Evolutionary conservation across 2,797 vertebrate genomes (phyloP), one percentile per base, ranked within the genome.

Genomic region (Amphiprion clarkii): DNA sequence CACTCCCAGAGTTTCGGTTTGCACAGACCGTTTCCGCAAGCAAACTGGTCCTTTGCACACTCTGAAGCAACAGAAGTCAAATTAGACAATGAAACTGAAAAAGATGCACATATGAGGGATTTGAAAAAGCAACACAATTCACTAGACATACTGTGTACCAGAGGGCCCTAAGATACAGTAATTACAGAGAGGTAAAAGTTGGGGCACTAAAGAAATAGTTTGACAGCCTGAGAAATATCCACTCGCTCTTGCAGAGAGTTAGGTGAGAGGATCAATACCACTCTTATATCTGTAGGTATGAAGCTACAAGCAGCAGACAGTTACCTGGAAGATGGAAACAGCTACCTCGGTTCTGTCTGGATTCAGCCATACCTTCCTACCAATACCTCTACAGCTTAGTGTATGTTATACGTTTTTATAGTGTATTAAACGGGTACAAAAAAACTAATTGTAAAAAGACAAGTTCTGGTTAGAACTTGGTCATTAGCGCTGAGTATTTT

Each of bases 1-100:
- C 95, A 96, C 53, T 93, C 71, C 82, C 83, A 95, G 57, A 93
- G 76, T 49, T 29, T 88, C 0, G 95, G 94, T 79, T 93, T 96
- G 80, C 95, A 96, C 36, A 95, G 46, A 39, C 95, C 92, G 17
- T 95, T 96, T 0, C 0, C 25, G 56, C 95, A 95, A 1, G 53
- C 0, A 71, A 94, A 95, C 88, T 95, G 95, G 23, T 94, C 93
- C 0, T 52, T 57, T 0, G 52, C 87, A 55, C 95, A 96, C 0
- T 42, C 95, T 95, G 85, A 14, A 73, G n/a, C 4, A 17, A 76
- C 2, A 70, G 12, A 78, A 67, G 84, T 1, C 3, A 1, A 2
- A 19, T 53, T 49, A 64, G 59, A 73, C 12, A 77, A 53, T 23
- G 49, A 31, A 70, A 55, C 17, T 36, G 3, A 55, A 7, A 44